Evolutionary conservation across 2,888 invertebrate species (phyloP).

Genomic region (Amiota communis): DNA sequence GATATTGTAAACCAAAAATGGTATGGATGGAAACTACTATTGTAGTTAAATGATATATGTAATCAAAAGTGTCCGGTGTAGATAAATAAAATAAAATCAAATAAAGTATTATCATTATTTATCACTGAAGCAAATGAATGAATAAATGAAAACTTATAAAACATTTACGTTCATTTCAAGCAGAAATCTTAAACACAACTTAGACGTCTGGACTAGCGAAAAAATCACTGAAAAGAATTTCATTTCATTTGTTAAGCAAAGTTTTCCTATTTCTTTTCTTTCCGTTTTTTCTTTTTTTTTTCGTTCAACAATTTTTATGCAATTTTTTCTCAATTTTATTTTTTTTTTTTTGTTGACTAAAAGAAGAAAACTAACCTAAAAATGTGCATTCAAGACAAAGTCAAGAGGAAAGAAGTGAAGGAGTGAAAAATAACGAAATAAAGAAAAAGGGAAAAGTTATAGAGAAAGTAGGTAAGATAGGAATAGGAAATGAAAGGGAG

Average conservation of each 20-base stretch:
- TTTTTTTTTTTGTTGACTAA: background rate
- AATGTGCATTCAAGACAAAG: constrained; percentile 3
- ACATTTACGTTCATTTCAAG: background rate
- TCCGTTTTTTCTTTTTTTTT: constrained; percentile 13
- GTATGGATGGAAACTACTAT: too few species aligned
- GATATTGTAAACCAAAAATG: too few species aligned
- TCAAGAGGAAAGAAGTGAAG: background rate
- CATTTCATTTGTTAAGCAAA: constrained; percentile 26
- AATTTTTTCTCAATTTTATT: constrained; percentile 3
- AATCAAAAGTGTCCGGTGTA: too few species aligned
- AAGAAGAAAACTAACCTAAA: background rate
- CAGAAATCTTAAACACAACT: background rate
- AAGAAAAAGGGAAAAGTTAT: background rate
- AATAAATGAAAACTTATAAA: background rate
- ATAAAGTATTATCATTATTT: background rate
- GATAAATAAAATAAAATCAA: too few species aligned
- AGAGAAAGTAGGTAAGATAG: background rate
- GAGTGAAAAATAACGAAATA: background rate
- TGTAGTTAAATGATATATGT: too few species aligned
- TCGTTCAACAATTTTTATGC: background rate
- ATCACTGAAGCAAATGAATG: background rate
- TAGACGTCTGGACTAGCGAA: background rate
- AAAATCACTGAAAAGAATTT: background rate
- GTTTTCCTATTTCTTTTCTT: background rate
- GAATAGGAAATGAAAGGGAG: background rate